A percentile compares a stretch with the other conserved stretches of the same genome.
These are phyloP conservation scores for Cantharis lateralis DNA, from an alignment of 2,888 invertebrate genomes.

Conservation along the genomic window DNA sequence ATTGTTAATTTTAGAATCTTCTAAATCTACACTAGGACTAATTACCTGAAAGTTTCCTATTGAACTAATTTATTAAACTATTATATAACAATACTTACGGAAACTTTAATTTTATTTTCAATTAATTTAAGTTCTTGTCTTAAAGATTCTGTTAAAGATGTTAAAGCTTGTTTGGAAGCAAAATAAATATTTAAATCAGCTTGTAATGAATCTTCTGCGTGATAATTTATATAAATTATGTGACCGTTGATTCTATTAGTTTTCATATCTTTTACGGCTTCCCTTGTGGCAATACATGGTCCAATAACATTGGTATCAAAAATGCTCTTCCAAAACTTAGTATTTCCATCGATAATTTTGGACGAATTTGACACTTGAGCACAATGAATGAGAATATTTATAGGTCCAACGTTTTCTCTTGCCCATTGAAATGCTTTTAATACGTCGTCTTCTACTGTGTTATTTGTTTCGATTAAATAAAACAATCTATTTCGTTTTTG, in stretches of 20 bases:
- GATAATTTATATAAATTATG: neutral
- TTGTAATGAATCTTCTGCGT: neutral
- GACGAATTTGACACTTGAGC: neutral
- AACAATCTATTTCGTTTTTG: neutral
- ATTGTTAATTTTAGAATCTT: neutral
- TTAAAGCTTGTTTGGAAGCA: neutral
- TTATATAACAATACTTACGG: neutral
- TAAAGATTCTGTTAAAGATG: neutral
- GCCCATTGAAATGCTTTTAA: neutral
- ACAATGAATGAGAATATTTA: neutral
- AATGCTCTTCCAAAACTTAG: neutral
- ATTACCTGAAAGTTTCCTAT: neutral
- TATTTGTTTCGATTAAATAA: neutral
- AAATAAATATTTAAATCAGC: neutral
- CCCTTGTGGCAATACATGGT: neutral
- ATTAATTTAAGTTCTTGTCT: neutral
- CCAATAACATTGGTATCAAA: neutral
- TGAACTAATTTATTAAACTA: neutral
- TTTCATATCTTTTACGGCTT: neutral
- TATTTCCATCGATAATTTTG: neutral
- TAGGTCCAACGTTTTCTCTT: neutral
- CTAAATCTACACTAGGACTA: neutral
- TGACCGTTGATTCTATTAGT: neutral
- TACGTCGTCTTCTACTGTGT: neutral
- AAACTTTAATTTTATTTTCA: neutral